These are phyloP conservation scores for Hyaena hyaena DNA, from an alignment of 2,113 vertebrate genomes.

Conservation along the genomic window DNA sequence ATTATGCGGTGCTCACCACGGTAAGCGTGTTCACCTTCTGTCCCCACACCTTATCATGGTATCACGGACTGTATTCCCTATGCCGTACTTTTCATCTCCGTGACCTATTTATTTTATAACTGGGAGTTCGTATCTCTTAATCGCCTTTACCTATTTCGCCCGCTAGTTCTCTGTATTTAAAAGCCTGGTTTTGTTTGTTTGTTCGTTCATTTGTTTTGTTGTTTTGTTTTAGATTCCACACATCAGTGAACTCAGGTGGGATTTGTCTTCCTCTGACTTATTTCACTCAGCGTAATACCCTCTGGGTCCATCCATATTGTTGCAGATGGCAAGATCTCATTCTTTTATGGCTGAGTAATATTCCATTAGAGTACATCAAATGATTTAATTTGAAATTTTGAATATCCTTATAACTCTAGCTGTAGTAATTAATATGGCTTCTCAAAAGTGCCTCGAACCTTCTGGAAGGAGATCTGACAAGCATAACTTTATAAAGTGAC, in stretches of 20 bases:
- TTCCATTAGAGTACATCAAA: background rate
- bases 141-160: background rate
- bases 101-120: background rate
- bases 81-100: background rate
- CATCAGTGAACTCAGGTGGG: background rate
- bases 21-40: too few relatives aligned
- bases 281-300: background rate
- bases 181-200: background rate
- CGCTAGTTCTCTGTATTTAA: background rate
- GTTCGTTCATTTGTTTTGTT: background rate
- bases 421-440: background rate
- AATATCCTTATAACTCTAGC: background rate
- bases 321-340: background rate
- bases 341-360: background rate
- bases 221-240: background rate
- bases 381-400: background rate
- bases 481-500: background rate
- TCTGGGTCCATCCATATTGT: background rate
- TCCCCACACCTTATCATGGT: background rate
- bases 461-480: background rate
- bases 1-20: rapidly evolving
- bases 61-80: background rate
- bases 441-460: background rate
- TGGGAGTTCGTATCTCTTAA: background rate
- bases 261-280: background rate